Base-by-base conservation (phyloP, 2,113 vertebrate genomes). In the Rhabdomys dilectus region DNA sequence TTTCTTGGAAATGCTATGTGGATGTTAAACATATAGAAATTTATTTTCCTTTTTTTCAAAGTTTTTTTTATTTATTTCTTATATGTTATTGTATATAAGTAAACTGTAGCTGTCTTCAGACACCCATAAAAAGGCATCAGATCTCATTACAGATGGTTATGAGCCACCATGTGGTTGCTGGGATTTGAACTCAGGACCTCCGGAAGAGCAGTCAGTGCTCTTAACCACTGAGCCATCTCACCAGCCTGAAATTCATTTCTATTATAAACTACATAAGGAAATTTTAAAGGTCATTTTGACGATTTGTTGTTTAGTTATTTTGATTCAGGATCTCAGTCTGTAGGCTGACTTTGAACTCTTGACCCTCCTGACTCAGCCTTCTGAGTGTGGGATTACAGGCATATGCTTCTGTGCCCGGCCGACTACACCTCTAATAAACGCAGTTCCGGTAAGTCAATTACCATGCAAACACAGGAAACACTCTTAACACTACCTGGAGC, bases 281-380 rank as follows among this genome's bases (percentile, higher is more conserved):
- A 70, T 70, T 76, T 94, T 73, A 96, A 90, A 94, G 91, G 58
- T 89, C 62, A 77, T 19, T 96, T 64, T 84, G 62, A 93, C 80
- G 36, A 64, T 8, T 84, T 11, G 39, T 36, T 60, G 36, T 64
- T 90, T 62, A 77, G 58, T 36, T 36, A 26, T 19, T 76, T 22
- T 60, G 39, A 60, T 8, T 72, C 39, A 48, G 56, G 31, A 42
- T 36, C 88, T 51, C 19, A 10, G 11, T 48, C 53, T 24, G 39
- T 2, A 89, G 51, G n/a, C 39, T 77, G 31, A 45, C 39, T 45
- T 26, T 64, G 39, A 64, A 90, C 39, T 77, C 21, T n/a, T 24
- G 11, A 88, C 42, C 51, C 51, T 39, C 51, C 42, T 88, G 68
- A 72, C 17, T 87, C 36, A 58, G 51, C 36, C 66, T 56, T 31